phyloP scores from a whole-genome alignment of 2,797 vertebrate genomes.

The Salmo trutta region DNA sequence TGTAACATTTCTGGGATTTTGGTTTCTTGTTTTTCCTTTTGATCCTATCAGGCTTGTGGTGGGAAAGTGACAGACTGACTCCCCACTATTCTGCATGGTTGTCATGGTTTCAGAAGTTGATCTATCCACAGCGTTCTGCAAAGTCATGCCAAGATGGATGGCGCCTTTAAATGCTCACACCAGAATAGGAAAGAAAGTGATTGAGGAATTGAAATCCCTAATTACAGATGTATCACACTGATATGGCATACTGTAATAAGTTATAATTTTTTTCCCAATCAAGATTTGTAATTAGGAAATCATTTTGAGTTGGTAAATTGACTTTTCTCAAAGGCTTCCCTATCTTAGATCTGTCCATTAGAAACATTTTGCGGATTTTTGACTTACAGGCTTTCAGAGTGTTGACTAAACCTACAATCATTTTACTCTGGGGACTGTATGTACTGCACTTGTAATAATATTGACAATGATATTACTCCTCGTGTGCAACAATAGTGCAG shows the following conservation, averaged over 20 bases:
- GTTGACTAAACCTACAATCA: conserved; percentile 1
- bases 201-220: neutral
- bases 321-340: neutral
- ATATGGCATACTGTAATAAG: too few relatives aligned
- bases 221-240: neutral
- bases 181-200: neutral
- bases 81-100: conserved; percentile 12
- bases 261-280: too few relatives aligned
- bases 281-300: too few relatives aligned
- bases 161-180: neutral
- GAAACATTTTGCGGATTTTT: conserved; percentile 1
- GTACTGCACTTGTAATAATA: neutral
- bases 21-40: conserved; percentile 1
- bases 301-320: neutral
- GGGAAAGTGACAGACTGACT: neutral
- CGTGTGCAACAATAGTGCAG: neutral
- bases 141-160: conserved; percentile 3
- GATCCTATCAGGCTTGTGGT: neutral
- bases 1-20: too few relatives aligned
- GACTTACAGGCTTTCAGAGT: conserved; percentile 18
- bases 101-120: conserved; percentile 23
- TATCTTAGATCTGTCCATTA: neutral
- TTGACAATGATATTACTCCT: neutral
- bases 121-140: neutral
- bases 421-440: neutral